These are phyloP conservation scores for Carpatolechia fugitivella DNA, from an alignment of 2,888 invertebrate genomes.

Conservation along the genomic window DNA sequence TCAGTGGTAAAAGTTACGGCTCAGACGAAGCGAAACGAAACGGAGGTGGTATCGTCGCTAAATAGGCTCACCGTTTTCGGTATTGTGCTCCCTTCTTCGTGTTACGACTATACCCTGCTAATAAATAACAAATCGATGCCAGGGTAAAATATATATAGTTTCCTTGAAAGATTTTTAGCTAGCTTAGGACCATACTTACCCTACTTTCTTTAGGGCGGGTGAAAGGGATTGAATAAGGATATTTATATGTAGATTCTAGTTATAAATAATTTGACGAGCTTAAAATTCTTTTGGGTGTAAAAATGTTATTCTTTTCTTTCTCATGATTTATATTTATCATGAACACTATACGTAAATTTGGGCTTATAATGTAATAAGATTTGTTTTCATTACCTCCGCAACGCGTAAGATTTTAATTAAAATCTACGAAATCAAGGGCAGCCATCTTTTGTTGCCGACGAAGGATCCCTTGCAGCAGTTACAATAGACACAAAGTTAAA, in stretches of 20 bases:
- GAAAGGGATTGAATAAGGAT: constrained; percentile 26
- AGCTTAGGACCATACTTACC: constrained; percentile 16
- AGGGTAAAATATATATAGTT: constrained; percentile 73
- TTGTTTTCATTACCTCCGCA: constrained; percentile 57
- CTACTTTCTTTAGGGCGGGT: constrained; percentile 43
- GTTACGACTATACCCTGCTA: constrained; percentile 75
- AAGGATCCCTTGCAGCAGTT: constrained; percentile 65
- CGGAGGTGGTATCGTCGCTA: constrained; percentile 68
- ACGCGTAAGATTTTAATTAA: constrained; percentile 75
- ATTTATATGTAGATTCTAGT: too few relatives aligned
- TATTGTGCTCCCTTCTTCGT: constrained; percentile 68
- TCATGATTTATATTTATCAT: constrained; percentile 45
- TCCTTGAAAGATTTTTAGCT: constrained; percentile 58
- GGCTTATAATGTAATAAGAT: constrained; percentile 46
- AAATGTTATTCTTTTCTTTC: not conserved
- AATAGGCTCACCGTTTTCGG: constrained; percentile 73
- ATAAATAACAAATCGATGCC: constrained; percentile 78
- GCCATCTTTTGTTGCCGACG: constrained; percentile 66
- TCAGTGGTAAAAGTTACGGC: constrained; percentile 44
- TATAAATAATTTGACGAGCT: not conserved
- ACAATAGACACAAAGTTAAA: constrained; percentile 71
- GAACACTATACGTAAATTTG: constrained; percentile 39
- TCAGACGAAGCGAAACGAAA: constrained; percentile 56
- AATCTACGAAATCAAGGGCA: constrained; percentile 62
- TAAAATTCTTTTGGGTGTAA: not conserved